Base-by-base conservation (phyloP, 2,888 invertebrate genomes). In the Merodon equestris region DNA sequence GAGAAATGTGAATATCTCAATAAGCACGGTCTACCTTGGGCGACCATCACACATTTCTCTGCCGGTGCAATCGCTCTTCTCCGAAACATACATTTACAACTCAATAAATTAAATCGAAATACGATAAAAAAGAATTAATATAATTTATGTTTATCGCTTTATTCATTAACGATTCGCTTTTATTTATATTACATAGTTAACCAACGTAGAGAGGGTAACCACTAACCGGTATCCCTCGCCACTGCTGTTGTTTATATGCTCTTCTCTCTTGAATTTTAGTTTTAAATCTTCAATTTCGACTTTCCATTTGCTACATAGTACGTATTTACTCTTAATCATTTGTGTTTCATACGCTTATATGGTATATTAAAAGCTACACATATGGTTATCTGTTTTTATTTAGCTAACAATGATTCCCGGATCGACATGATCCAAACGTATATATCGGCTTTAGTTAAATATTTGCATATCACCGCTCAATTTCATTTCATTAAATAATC, bases 311-410 rank as follows among this genome's bases (percentile, higher is more conserved):
- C 47, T 61, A 66, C 9, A 48, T 58, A 36, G 44, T 53, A 27
- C 3, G 27, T 53, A n/a, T n/a, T n/a, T n/a, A n/a, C n/a, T n/a
- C n/a, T n/a, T n/a, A n/a, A n/a, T n/a, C n/a, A n/a, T 68, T 15
- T 58, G 56, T 67, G 42, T 63, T 50, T 63, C 73, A 54, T 48
- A 73, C 38, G 63, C 73, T 68, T 75, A 72, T 42, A 58, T n/a
- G 58, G 67, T 77, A 68, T 73, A 73, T 73, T 73, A 73, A 77
- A 71, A 79, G 72, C 76, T 77, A 77, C 72, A 72, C 61, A 72
- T 72, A 71, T 60, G 64, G 58, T 27, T 27, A 7, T 27, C 27
- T 27, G 27, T 27, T 27, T n/a, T n/a, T 7, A 27, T 27, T 27
- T 27, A 27, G 27, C n/a, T n/a, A n/a, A n/a, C n/a, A n/a, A n/a